Evolutionary conservation across 1,140 invertebrate species (phyloP).

Genomic region (Odontomachus brunneus): DNA sequence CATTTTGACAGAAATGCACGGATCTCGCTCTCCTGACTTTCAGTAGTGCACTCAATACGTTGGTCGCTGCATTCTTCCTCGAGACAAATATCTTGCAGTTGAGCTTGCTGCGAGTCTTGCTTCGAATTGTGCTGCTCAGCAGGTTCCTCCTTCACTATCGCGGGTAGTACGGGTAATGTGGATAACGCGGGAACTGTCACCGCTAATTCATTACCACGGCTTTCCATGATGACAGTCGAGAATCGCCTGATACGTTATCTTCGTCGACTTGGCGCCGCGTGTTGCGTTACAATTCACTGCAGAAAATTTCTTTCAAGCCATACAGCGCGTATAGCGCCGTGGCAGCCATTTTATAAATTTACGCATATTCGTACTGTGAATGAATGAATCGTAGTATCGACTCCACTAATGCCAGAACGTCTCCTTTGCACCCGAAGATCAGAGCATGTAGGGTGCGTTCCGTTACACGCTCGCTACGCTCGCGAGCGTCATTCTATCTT

Average conservation of each 20-base stretch:
- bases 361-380: no score
- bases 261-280: no score
- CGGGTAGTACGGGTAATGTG: not conserved
- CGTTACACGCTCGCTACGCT: no score
- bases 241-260: not conserved
- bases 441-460: no score
- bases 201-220: constrained; percentile 51
- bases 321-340: no score
- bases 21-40: constrained; percentile 82
- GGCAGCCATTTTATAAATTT: no score
- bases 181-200: constrained; percentile 16
- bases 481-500: no score
- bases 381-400: no score
- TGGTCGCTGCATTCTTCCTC: constrained; percentile 79
- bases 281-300: no score
- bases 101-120: constrained; percentile 65
- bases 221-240: constrained; percentile 58
- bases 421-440: no score
- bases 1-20: constrained; percentile 86
- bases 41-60: constrained; percentile 85
- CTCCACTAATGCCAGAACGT: no score
- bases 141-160: constrained; percentile 68
- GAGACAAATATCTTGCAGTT: constrained; percentile 63
- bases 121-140: constrained; percentile 54
- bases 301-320: no score